A percentile compares a stretch with the other conserved stretches of the same genome.
Evolutionary conservation across 2,888 invertebrate genomes (phyloP).

Genomic region (Euplagia quadripunctaria): DNA sequence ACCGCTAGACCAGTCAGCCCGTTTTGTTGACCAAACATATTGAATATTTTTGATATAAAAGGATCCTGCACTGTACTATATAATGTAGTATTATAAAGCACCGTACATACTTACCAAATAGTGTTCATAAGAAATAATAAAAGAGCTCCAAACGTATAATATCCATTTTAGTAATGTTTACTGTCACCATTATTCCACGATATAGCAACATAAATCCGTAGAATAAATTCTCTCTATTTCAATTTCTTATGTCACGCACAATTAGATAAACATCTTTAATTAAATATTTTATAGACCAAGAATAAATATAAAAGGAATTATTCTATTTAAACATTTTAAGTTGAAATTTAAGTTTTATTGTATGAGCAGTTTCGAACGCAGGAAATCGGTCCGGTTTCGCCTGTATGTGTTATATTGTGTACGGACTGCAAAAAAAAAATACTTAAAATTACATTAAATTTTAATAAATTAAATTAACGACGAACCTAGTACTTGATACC

Average conservation of each 20-base stretch:
- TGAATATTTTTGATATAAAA: background rate
- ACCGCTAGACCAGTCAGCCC: too few species aligned
- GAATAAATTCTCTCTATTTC: conserved; percentile 16
- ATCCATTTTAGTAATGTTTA: background rate
- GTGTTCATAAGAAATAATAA: background rate
- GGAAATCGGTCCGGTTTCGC: conserved; percentile 73
- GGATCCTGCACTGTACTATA: background rate
- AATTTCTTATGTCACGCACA: background rate
- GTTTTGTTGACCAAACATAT: too few species aligned
- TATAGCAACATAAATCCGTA: background rate
- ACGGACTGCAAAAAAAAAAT: conserved; percentile 53
- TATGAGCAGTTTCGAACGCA: conserved; percentile 37
- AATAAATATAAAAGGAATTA: conserved; percentile 29
- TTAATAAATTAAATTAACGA: too few species aligned
- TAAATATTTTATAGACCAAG: conserved; percentile 21
- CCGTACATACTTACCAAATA: background rate
- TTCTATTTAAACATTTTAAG: conserved; percentile 40
- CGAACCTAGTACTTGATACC: too few species aligned
- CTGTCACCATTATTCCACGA: background rate
- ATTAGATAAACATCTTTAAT: conserved; percentile 30
- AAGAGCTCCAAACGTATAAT: background rate
- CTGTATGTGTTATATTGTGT: conserved; percentile 49
- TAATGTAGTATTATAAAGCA: background rate
- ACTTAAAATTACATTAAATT: background rate
- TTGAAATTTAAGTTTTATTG: conserved; percentile 34